Conservation (phyloP, 2,888 invertebrate genomes). For the Hypolimnas misippus region DNA sequence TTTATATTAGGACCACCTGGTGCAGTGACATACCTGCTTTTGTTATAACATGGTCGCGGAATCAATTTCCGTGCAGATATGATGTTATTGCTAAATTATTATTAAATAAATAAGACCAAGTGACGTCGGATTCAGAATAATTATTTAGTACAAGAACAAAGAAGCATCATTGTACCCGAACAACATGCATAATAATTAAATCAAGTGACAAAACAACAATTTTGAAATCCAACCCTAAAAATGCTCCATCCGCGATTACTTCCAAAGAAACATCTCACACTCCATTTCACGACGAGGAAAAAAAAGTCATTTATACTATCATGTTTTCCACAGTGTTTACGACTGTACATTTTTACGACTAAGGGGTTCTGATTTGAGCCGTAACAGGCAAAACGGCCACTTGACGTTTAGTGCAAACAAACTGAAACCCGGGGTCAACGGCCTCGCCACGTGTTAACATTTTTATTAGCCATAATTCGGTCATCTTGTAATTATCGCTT, state of each 20-base stretch:
- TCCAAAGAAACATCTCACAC: background rate
- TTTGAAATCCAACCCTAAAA: background rate
- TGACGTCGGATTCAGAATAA: too few relatives aligned
- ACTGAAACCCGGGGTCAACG: conserved; percentile 61
- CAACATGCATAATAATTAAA: too few relatives aligned
- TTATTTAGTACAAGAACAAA: too few relatives aligned
- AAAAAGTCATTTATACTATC: background rate
- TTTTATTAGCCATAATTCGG: conserved; percentile 61
- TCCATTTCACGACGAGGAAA: background rate
- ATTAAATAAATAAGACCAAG: too few relatives aligned
- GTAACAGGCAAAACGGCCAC: conserved; percentile 27
- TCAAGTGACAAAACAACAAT: background rate
- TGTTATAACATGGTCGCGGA: too few relatives aligned
- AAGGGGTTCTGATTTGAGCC: conserved; percentile 8
- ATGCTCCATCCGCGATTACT: background rate
- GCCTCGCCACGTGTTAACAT: conserved; percentile 63
- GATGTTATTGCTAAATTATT: too few relatives aligned
- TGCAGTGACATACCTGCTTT: too few relatives aligned
- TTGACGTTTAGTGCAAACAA: conserved; percentile 46
- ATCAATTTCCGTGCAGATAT: too few relatives aligned
- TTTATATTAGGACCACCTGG: too few relatives aligned
- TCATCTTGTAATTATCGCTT: conserved; percentile 43
- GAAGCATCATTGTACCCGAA: too few relatives aligned
- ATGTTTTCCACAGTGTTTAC: conserved; percentile 10
- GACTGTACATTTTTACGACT: conserved; percentile 25